These are phyloP conservation scores for Actinia tenebrosa DNA, from an alignment of 64 coral and sea anemone species.

Conservation along the genomic window DNA sequence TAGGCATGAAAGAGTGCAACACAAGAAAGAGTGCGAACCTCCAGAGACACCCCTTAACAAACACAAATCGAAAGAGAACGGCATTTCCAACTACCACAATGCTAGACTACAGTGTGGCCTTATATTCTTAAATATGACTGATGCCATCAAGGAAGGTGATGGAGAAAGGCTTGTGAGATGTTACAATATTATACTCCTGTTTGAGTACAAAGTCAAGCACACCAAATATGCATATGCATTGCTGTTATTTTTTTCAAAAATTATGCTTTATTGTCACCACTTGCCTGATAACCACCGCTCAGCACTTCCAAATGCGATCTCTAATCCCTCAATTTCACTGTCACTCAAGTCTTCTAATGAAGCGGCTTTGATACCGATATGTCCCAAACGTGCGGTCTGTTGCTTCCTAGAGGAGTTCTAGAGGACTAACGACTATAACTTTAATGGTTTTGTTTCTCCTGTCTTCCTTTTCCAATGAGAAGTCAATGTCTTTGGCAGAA, in stretches of 20 bases:
- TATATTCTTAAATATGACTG: conserved; percentile 42
- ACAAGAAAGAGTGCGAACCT: background rate
- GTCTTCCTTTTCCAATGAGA: too few species aligned
- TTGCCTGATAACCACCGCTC: too few species aligned
- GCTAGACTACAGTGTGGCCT: conserved; percentile 44
- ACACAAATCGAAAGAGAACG: background rate
- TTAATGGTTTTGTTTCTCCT: too few species aligned
- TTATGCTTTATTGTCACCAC: too few species aligned
- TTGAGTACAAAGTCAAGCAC: conserved; percentile 41
- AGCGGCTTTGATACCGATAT: too few species aligned
- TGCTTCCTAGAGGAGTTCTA: too few species aligned
- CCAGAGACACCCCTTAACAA: background rate
- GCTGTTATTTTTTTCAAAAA: conserved; percentile 33
- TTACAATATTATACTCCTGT: conserved; percentile 43
- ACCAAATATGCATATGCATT: conserved; percentile 54
- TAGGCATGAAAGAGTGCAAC: conserved; percentile 41
- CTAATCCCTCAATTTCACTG: too few species aligned
- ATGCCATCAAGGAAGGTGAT: conserved; percentile 63
- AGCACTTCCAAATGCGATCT: too few species aligned
- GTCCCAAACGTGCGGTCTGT: too few species aligned
- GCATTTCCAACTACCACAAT: conserved; percentile 52
- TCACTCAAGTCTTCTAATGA: too few species aligned
- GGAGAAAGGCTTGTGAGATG: conserved; percentile 44
- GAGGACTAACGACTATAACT: too few species aligned
- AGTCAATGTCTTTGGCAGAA: too few species aligned